Conservation (phyloP, 2,888 invertebrate species). For the Argyra leucocephala region DNA sequence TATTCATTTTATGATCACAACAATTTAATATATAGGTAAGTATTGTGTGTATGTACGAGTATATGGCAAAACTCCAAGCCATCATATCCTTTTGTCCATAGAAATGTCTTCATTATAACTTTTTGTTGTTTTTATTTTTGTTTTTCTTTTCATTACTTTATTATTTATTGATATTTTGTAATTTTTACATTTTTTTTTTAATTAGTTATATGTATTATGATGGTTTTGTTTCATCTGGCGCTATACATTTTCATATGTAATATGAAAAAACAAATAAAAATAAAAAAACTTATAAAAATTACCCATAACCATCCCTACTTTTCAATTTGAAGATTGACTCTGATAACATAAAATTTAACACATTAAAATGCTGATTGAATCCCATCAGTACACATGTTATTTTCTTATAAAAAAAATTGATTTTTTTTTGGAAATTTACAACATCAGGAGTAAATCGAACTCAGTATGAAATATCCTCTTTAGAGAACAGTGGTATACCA, state of each 20-base stretch:
- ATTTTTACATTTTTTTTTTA: background rate
- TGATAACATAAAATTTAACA: too few relatives aligned
- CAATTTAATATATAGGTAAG: too few relatives aligned
- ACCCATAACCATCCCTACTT: too few relatives aligned
- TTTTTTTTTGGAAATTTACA: too few relatives aligned
- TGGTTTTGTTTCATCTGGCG: background rate
- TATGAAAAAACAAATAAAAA: background rate
- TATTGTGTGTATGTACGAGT: too few relatives aligned
- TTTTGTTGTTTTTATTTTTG: background rate
- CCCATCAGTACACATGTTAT: background rate
- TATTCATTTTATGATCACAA: slow-evolving; percentile 2
- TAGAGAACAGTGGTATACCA: too few relatives aligned
- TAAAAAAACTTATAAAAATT: too few relatives aligned
- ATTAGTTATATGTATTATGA: too few relatives aligned
- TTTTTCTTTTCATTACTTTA: background rate
- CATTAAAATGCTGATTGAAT: slow-evolving; percentile 1
- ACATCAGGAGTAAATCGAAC: too few relatives aligned
- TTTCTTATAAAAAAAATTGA: background rate
- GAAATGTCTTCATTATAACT: background rate
- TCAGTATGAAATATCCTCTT: too few relatives aligned
- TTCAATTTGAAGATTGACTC: too few relatives aligned
- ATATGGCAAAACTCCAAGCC: too few relatives aligned
- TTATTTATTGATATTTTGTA: background rate
- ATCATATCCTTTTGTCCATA: background rate
- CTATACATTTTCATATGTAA: background rate